Evolutionary conservation across 2,888 invertebrate genomes (phyloP), one percentile per base, ranked within the genome.

Genomic region (Mystacides longicornis): DNA sequence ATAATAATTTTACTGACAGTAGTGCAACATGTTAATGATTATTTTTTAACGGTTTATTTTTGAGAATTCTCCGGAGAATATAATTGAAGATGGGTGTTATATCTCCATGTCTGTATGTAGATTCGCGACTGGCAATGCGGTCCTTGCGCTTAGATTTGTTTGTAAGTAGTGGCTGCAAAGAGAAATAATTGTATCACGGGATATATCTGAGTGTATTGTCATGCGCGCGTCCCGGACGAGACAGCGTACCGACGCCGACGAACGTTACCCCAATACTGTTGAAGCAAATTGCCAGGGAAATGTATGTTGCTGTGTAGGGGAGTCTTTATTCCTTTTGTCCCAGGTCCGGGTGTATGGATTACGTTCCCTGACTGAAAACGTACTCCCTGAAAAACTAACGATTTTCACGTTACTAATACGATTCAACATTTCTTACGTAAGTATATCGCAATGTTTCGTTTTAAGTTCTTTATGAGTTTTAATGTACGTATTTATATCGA

Each of bases 201-300:
- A n/a, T 23, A 16, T 48, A n/a, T 18, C 11, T n/a, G 48, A 7
- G 14, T 7, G 27, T 27, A 11, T 37, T 37, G 14, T 7, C 16
- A 37, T 37, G 37, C 16, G 16, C 16, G 14, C 16, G 14, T 7
- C 16, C 37, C n/a, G 37, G 37, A n/a, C n/a, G n/a, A n/a, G 37
- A 37, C 14, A 37, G 23, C 48, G 23, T 22, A 55, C 55, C 55
- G 51, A 47, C 55, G 47, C 50, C 5, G 50, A 19, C 51, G 55
- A 31, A n/a, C 51, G 55, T 51, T 51, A 43, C 42, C 55, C 55
- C 51, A 51, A 33, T 51, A 55, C 55, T 55, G 42, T 27, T 20
- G 20, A 23, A 27, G 47, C 54, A 37, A 37, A 54, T 46, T 54
- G 54, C 54, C 54, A 54, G 54, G 54, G 54, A 54, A 49, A 54